Base-by-base conservation (phyloP, 1,140 invertebrate species). In the Drosophila lowei region DNA sequence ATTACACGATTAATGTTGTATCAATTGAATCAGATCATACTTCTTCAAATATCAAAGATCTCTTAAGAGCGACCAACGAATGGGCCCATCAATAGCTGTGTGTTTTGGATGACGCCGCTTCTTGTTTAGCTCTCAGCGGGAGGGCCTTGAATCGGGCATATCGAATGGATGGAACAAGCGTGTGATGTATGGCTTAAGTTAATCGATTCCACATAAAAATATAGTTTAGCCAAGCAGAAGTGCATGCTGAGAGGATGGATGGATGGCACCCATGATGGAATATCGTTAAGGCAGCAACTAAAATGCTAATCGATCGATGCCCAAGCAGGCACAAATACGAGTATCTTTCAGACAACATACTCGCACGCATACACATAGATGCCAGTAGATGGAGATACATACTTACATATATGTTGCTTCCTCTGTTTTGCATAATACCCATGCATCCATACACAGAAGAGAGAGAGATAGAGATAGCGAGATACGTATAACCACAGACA, bases 391-490 rank as follows among this genome's bases (percentile, higher is more conserved):
- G 34, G 34, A 13, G 3, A 54, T 52, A 55, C 58, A 59, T 55
- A 13, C 56, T 23, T 72, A 28, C 48, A 25, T 76, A 25, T 63
- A 38, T 61, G 48, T 63, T 60, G 58, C 77, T 85, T 85, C 81
- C 81, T 85, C 83, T 86, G 70, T 72, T 85, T 86, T 86, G 81
- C 81, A 85, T 85, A 85, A 86, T 72, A 59, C 50, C 71, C 61
- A 25, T 25, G 23, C 23, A 59, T 44, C 71, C 54, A 25, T 25
- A 25, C 23, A 25, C 23, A 66, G 54, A 52, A 3, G 4, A 52
- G 16, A 61, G 16, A 52, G 55, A 28, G 23, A 48, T 2, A 38
- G 16, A 41, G 16, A 15, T 2, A 38, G 16, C 11, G 2, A 60
- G 30, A 64, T n/a, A 47, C 16, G 23, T 25, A 25, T 25, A 25